A percentile compares a stretch with the other conserved stretches of the same genome.
Conservation (phyloP, 1,140 invertebrate species). For the Rhagoletis pomonella region DNA sequence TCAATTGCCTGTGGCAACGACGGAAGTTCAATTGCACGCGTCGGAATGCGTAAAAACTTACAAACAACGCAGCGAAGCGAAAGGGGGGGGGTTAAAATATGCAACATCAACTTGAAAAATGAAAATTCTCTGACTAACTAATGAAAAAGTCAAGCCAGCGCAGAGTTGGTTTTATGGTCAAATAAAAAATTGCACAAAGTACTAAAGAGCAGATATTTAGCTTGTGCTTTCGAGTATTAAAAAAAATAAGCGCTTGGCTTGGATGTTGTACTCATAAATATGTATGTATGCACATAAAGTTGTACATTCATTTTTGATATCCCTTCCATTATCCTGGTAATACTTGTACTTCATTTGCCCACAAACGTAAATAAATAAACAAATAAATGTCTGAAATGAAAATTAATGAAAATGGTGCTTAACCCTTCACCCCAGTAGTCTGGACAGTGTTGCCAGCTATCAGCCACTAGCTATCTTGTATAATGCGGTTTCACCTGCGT, state of each 20-base stretch:
- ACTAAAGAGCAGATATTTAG: slow-evolving; percentile 3
- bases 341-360: not conserved
- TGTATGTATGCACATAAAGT: too few species aligned
- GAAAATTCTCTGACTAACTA: not conserved
- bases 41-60: slow-evolving; percentile 17
- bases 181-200: not conserved
- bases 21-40: slow-evolving; percentile 48
- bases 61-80: not conserved
- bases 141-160: slow-evolving; percentile 8
- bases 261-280: too few species aligned
- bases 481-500: not conserved
- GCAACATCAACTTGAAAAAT: slow-evolving; percentile 38
- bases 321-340: not conserved
- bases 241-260: not conserved
- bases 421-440: not conserved
- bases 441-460: not conserved
- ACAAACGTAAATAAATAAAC: slow-evolving; percentile 42
- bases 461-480: not conserved
- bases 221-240: not conserved
- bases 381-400: slow-evolving; percentile 32
- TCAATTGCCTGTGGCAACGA: slow-evolving; percentile 44
- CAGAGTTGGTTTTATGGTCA: too few species aligned
- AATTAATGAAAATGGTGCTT: slow-evolving; percentile 33
- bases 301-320: not conserved
- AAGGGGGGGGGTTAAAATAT: not conserved